Percentiles rank a stretch among this genome's conserved stretches.
These are phyloP conservation scores for Clarias magur DNA, from an alignment of 2,113 vertebrate genomes.

Conservation along the genomic window DNA sequence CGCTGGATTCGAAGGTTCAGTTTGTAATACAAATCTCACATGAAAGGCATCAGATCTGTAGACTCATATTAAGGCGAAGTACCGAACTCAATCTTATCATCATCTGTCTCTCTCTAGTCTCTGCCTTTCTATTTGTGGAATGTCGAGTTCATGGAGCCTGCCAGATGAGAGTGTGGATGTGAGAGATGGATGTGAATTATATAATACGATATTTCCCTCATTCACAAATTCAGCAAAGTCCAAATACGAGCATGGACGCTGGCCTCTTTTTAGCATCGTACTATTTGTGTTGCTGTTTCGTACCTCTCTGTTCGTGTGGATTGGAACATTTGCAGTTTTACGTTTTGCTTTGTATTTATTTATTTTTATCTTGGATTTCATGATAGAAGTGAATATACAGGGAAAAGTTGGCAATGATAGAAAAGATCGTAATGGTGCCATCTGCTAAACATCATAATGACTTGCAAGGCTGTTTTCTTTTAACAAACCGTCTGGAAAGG, in stretches of 20 bases:
- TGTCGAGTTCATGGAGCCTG: not conserved
- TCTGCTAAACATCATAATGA: not conserved
- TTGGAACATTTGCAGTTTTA: not conserved
- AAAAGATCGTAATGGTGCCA: not conserved
- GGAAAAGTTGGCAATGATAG: not conserved
- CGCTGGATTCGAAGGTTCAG: not conserved
- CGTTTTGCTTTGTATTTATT: not conserved
- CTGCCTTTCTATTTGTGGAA: constrained; percentile 32
- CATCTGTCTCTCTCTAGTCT: not conserved
- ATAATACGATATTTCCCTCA: constrained; percentile 31
- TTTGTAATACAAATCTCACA: not conserved
- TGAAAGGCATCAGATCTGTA: not conserved
- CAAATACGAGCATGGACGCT: not conserved
- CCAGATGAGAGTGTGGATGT: not conserved
- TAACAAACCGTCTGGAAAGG: not conserved
- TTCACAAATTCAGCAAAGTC: constrained; percentile 31
- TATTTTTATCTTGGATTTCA: not conserved
- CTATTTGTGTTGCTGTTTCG: not conserved
- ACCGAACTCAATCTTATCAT: not conserved
- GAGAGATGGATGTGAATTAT: constrained; percentile 7
- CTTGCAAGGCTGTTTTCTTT: not conserved
- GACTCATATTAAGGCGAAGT: not conserved
- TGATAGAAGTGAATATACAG: not conserved
- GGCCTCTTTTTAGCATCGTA: not conserved
- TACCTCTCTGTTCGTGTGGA: not conserved